Evolutionary conservation across 2,888 invertebrate genomes (phyloP).

Genomic region (Entomobrya multifasciata): DNA sequence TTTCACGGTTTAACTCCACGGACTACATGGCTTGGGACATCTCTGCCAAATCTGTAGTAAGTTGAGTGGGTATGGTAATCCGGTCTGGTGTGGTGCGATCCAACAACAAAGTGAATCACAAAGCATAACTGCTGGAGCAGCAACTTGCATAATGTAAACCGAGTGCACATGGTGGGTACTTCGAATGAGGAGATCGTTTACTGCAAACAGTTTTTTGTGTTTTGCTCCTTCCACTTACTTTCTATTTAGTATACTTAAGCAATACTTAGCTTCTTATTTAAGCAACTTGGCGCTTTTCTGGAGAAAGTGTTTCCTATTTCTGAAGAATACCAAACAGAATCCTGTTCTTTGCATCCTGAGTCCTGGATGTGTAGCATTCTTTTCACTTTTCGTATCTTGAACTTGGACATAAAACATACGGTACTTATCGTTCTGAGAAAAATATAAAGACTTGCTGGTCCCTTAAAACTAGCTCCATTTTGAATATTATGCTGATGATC

Average conservation of each 20-base stretch:
- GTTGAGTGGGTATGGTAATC: background rate
- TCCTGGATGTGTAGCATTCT: conserved; percentile 36
- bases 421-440: too few species aligned
- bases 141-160: background rate
- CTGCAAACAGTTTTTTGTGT: conserved; percentile 10
- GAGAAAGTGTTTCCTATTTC: background rate
- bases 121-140: background rate
- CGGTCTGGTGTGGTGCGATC: background rate
- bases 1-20: too few species aligned
- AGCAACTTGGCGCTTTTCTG: background rate
- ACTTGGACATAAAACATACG: background rate
- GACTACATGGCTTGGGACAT: too few species aligned
- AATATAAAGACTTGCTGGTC: too few species aligned
- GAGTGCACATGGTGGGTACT: background rate
- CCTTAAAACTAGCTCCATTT: too few species aligned
- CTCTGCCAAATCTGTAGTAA: too few species aligned
- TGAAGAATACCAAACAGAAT: background rate
- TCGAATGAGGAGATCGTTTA: conserved; percentile 15
- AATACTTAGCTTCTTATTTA: conserved; percentile 5
- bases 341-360: background rate
- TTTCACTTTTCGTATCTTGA: conserved; percentile 16
- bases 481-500: background rate
- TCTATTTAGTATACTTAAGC: conserved; percentile 23
- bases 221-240: background rate
- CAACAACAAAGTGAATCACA: background rate